phyloP scores from a whole-genome alignment of 2,888 invertebrate genomes.

The Mactromeris polynyma region DNA sequence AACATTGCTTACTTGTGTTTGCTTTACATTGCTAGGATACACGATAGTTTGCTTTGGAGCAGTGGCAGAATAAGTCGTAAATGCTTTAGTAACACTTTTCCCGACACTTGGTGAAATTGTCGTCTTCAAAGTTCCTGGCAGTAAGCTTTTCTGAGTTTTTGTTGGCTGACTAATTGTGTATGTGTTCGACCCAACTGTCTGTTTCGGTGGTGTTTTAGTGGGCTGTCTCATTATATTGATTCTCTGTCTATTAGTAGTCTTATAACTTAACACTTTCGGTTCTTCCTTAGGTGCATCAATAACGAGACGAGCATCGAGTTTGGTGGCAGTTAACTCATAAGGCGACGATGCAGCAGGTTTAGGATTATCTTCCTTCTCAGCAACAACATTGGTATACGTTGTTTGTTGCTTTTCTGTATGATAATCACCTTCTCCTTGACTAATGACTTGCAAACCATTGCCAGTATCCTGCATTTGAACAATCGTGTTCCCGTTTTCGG shows the following conservation, averaged over 20 bases:
- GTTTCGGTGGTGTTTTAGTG: neutral
- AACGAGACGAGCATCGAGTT: slow-evolving; percentile 13
- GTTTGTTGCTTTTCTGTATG: neutral
- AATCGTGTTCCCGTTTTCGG: neutral
- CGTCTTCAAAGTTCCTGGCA: neutral
- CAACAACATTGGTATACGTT: neutral
- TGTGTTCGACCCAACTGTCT: neutral
- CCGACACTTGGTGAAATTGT: neutral
- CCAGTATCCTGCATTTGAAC: slow-evolving; percentile 24
- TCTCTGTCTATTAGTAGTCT: slow-evolving; percentile 37
- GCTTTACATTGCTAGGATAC: slow-evolving; percentile 6
- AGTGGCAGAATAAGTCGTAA: neutral
- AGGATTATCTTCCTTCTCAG: neutral
- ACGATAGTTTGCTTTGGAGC: slow-evolving; percentile 19
- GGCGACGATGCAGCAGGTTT: neutral
- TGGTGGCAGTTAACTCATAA: slow-evolving; percentile 34
- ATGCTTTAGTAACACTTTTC: neutral
- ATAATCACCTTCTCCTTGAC: neutral
- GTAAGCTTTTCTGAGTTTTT: slow-evolving; percentile 10
- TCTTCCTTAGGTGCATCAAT: slow-evolving; percentile 31
- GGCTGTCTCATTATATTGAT: slow-evolving; percentile 37
- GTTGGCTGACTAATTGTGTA: slow-evolving; percentile 3
- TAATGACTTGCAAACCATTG: slow-evolving; percentile 16
- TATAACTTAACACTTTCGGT: slow-evolving; percentile 44
- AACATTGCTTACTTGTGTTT: neutral